Conservation (phyloP, 2,797 vertebrate genomes). For the Crax fasciolata region DNA sequence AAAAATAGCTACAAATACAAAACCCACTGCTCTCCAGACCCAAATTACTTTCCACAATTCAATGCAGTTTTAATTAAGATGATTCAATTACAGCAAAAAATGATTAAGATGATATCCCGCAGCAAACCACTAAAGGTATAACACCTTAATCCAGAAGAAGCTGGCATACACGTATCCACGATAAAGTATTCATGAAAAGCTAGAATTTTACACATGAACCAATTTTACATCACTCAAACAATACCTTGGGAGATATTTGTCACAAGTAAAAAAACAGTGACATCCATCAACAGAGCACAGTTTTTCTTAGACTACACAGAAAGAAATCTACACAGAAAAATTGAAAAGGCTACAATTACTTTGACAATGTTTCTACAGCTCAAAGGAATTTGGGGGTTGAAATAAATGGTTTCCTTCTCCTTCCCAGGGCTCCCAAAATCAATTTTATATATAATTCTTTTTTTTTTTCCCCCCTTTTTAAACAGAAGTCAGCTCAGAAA, state of each 20-base stretch:
- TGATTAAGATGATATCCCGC: slow-evolving; percentile 64
- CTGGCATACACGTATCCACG: not conserved
- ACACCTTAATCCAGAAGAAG: slow-evolving; percentile 56
- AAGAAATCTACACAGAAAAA: slow-evolving; percentile 52
- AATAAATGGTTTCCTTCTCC: slow-evolving; percentile 77
- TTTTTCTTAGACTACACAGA: slow-evolving; percentile 61
- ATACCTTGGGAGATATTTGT: slow-evolving; percentile 71
- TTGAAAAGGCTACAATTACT: slow-evolving; percentile 76
- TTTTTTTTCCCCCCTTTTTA: not conserved
- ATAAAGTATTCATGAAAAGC: slow-evolving; percentile 50
- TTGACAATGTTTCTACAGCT: slow-evolving; percentile 79
- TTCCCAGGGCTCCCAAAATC: slow-evolving; percentile 64
- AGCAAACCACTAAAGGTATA: slow-evolving; percentile 66
- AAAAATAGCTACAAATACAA: not conserved
- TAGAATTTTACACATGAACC: slow-evolving; percentile 63
- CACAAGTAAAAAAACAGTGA: slow-evolving; percentile 60
- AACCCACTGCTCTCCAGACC: slow-evolving; percentile 54
- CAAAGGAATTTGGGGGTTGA: slow-evolving; percentile 74
- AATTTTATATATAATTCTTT: slow-evolving; percentile 33
- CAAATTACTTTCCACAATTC: slow-evolving; percentile 63
- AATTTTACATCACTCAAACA: slow-evolving; percentile 72
- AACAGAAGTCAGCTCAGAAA: slow-evolving; percentile 38
- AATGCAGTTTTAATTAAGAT: slow-evolving; percentile 68
- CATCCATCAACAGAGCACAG: slow-evolving; percentile 74
- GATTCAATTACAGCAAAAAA: slow-evolving; percentile 69